phyloP scores from a whole-genome alignment of 2,888 invertebrate species.

The Lydus trimaculatus region DNA sequence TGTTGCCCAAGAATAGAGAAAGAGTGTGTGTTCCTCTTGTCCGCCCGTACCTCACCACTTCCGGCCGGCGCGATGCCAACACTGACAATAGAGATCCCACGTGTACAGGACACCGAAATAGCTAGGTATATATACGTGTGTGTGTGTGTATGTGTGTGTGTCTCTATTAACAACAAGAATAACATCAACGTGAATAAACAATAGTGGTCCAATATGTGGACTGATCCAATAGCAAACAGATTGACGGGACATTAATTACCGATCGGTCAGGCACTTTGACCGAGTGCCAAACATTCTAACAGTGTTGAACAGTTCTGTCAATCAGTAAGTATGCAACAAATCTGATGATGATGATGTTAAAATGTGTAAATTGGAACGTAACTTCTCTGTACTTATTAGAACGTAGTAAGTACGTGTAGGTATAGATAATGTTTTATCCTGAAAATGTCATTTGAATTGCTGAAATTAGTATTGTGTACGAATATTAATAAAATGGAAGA shows the following conservation, averaged over 20 bases:
- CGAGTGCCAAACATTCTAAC: slow-evolving; percentile 35
- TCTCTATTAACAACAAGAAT: slow-evolving; percentile 48
- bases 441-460: slow-evolving; percentile 13
- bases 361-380: not conserved
- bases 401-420: not conserved
- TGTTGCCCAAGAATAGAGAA: slow-evolving; percentile 55
- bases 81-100: slow-evolving; percentile 60
- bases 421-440: not conserved
- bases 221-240: slow-evolving; percentile 16
- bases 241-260: slow-evolving; percentile 21
- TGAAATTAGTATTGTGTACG: slow-evolving; percentile 19
- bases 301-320: slow-evolving; percentile 43
- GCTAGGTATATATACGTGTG: too few species aligned
- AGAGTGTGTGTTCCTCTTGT: slow-evolving; percentile 45
- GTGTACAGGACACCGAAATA: slow-evolving; percentile 24
- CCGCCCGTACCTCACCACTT: slow-evolving; percentile 48
- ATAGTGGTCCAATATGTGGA: slow-evolving; percentile 25
- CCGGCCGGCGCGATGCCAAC: slow-evolving; percentile 59
- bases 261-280: slow-evolving; percentile 32
- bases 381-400: not conserved
- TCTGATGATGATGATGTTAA: slow-evolving; percentile 8
- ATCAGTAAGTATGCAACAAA: slow-evolving; percentile 47
- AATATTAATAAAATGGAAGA: slow-evolving; percentile 24
- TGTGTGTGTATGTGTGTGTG: too few species aligned
- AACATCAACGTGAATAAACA: slow-evolving; percentile 8